phyloP scores from a whole-genome alignment of 2,888 invertebrate genomes.

The Archaeoteleia sp. region DNA sequence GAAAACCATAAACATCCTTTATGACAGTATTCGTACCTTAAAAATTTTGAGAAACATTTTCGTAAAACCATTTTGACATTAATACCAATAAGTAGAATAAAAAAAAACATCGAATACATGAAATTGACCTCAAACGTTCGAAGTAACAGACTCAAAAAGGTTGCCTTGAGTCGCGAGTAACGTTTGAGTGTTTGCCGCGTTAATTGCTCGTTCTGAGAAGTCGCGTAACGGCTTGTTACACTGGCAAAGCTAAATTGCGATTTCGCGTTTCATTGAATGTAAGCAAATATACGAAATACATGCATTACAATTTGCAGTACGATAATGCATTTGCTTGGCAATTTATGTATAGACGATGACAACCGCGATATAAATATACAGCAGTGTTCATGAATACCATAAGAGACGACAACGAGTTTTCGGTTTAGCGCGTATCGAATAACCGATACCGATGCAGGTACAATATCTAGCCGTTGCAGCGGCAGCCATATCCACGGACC shows the following conservation, averaged over 20 bases:
- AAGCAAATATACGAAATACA: conserved; percentile 27
- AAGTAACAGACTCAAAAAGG: too few relatives aligned
- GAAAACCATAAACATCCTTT: too few relatives aligned
- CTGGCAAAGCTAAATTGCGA: conserved; percentile 37
- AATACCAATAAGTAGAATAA: too few relatives aligned
- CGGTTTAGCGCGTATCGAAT: conserved; percentile 45
- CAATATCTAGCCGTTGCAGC: conserved; percentile 25
- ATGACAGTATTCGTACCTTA: too few relatives aligned
- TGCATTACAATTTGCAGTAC: conserved; percentile 29
- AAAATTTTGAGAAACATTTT: too few relatives aligned
- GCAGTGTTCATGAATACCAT: conserved; percentile 36
- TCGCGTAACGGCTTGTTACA: conserved; percentile 25
- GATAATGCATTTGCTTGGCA: conserved; percentile 35
- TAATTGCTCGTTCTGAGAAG: conserved; percentile 35
- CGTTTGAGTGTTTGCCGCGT: conserved; percentile 31
- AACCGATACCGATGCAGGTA: conserved; percentile 29
- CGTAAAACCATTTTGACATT: too few relatives aligned
- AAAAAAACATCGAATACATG: too few relatives aligned
- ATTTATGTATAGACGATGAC: conserved; percentile 22
- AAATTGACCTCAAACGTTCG: too few relatives aligned
- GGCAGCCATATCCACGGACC: conserved; percentile 4
- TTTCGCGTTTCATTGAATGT: conserved; percentile 37
- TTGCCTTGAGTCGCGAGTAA: too few relatives aligned
- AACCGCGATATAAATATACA: not conserved
- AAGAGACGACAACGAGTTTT: conserved; percentile 51